These are phyloP conservation scores for Galaxias olidus DNA, from an alignment of 2,797 vertebrate genomes.

Conservation along the genomic window DNA sequence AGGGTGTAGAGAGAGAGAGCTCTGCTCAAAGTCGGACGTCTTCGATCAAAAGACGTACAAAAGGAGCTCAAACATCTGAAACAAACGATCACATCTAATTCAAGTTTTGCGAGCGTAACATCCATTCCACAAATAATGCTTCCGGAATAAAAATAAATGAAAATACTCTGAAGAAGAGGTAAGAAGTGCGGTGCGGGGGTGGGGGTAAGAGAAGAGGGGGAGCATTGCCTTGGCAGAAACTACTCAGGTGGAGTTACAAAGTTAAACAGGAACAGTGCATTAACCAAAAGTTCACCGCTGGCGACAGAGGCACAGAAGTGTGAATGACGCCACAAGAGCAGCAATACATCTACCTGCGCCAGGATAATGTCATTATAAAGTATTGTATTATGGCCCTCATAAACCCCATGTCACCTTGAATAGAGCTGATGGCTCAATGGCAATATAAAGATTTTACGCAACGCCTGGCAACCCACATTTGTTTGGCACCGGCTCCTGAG, in stretches of 20 bases:
- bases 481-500: slow-evolving; percentile 57
- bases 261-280: slow-evolving; percentile 55
- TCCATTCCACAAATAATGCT: no score
- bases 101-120: no score
- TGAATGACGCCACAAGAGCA: slow-evolving; percentile 59
- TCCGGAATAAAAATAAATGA: no score
- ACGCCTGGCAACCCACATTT: slow-evolving; percentile 57
- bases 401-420: slow-evolving; percentile 71
- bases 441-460: slow-evolving; percentile 59
- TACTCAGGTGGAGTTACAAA: slow-evolving; percentile 57
- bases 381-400: slow-evolving; percentile 66
- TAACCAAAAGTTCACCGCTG: slow-evolving; percentile 51
- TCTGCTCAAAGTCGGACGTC: no score
- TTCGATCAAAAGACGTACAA: no score
- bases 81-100: no score
- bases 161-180: no score
- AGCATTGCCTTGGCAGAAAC: slow-evolving; percentile 37
- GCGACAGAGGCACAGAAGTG: slow-evolving; percentile 48
- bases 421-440: slow-evolving; percentile 62
- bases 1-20: neutral
- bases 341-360: slow-evolving; percentile 58
- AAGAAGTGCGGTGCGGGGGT: no score
- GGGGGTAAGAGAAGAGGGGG: no score
- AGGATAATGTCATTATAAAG: slow-evolving; percentile 65
- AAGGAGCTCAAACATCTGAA: no score